Conservation (phyloP, 2,888 invertebrate species). For the Deilephila elpenor region DNA sequence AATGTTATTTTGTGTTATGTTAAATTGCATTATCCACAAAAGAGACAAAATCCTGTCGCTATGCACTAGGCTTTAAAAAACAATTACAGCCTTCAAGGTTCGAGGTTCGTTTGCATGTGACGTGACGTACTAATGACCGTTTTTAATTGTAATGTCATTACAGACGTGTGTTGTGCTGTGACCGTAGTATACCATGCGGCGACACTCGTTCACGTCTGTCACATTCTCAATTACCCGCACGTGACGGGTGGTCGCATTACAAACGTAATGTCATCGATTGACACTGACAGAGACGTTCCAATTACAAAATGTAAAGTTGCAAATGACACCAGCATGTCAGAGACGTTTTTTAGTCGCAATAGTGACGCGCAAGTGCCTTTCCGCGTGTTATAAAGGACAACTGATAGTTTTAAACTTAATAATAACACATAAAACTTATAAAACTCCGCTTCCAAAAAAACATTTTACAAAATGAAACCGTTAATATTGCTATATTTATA, state of each 20-base stretch:
- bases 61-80: not conserved
- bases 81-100: not conserved
- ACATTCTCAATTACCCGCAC: constrained; percentile 49
- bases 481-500: too few relatives aligned
- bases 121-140: constrained; percentile 30
- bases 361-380: too few relatives aligned
- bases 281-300: constrained; percentile 17
- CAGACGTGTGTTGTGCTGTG: not conserved
- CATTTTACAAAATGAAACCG: too few relatives aligned
- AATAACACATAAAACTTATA: too few relatives aligned
- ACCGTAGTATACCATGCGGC: not conserved
- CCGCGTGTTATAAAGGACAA: too few relatives aligned
- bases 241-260: constrained; percentile 37
- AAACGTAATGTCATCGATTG: constrained; percentile 28
- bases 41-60: not conserved
- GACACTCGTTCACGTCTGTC: constrained; percentile 43
- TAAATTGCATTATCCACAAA: too few relatives aligned
- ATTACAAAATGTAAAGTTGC: not conserved
- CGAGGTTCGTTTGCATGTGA: not conserved
- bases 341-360: too few relatives aligned
- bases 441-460: too few relatives aligned
- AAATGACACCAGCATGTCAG: not conserved
- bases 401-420: too few relatives aligned
- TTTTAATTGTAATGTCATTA: constrained; percentile 40
- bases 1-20: too few relatives aligned